Percentiles rank a stretch among this genome's conserved stretches.
These are phyloP conservation scores for Mobula birostris DNA, from an alignment of 2,113 vertebrate genomes.

Conservation along the genomic window DNA sequence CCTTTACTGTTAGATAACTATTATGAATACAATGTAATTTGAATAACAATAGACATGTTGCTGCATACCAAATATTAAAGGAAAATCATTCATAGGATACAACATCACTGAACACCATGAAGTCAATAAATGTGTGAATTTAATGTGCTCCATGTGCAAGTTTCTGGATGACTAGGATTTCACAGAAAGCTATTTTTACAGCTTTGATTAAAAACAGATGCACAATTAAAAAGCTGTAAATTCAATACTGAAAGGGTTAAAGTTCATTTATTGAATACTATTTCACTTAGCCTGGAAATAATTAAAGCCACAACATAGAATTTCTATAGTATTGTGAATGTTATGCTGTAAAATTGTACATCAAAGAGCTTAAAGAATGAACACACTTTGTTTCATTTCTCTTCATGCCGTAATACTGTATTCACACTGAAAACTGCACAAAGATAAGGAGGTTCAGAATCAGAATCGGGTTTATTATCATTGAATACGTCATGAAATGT, in stretches of 20 bases:
- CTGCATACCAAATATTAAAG: background rate
- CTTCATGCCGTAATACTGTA: background rate
- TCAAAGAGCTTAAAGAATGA: background rate
- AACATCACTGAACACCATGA: background rate
- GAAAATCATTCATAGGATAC: background rate
- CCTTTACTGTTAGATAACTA: background rate
- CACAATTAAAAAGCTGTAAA: constrained; percentile 14
- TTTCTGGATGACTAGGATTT: background rate
- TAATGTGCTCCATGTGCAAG: background rate
- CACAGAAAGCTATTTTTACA: constrained; percentile 11
- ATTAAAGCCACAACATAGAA: constrained; percentile 6
- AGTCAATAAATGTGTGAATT: background rate
- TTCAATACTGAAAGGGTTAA: constrained; percentile 31
- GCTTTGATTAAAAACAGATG: constrained; percentile 25
- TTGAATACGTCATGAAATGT: too few relatives aligned
- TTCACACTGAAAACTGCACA: background rate
- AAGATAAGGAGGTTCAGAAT: too few relatives aligned
- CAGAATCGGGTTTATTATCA: too few relatives aligned
- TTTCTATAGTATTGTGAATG: background rate
- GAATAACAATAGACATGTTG: background rate
- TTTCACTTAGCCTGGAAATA: constrained; percentile 15
- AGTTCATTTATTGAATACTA: background rate
- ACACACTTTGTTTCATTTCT: background rate
- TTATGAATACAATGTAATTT: background rate
- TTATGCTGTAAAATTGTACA: background rate